phyloP scores from a whole-genome alignment of 2,888 invertebrate genomes.

The Philonicus albiceps region DNA sequence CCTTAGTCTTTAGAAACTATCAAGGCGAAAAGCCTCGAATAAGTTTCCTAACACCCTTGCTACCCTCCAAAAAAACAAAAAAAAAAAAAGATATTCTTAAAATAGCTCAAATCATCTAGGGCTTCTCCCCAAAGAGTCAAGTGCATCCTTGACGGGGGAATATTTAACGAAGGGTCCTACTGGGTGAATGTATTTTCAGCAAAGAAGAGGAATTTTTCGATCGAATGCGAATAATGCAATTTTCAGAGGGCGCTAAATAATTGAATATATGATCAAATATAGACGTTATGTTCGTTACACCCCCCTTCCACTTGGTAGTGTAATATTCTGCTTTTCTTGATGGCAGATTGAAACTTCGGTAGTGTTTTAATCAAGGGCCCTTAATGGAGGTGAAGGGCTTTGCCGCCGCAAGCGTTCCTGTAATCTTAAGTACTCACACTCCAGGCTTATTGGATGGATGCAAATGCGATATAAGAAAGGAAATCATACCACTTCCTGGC shows the following conservation, averaged over 20 bases:
- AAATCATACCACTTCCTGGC: background rate
- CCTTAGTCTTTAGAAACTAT: background rate
- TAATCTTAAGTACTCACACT: background rate
- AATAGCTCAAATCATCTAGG: background rate
- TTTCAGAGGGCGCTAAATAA: background rate
- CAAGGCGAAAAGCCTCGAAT: background rate
- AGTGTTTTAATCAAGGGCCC: background rate
- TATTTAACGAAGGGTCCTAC: slow-evolving; percentile 10
- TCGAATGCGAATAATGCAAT: slow-evolving; percentile 16
- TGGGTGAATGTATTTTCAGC: background rate
- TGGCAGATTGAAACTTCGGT: background rate
- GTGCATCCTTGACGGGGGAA: background rate
- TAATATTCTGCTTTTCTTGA: background rate
- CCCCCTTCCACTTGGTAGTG: background rate
- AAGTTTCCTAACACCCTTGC: background rate
- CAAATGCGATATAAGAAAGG: background rate
- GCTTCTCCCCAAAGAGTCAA: background rate
- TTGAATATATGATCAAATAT: background rate
- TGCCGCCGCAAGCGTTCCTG: background rate
- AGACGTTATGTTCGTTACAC: background rate
- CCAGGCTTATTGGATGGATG: background rate
- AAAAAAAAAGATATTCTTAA: background rate
- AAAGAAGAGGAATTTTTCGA: background rate
- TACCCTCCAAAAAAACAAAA: background rate
- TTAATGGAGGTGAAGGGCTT: background rate